Conservation (phyloP, 1,140 invertebrate species). For the Meteorus sp. region DNA sequence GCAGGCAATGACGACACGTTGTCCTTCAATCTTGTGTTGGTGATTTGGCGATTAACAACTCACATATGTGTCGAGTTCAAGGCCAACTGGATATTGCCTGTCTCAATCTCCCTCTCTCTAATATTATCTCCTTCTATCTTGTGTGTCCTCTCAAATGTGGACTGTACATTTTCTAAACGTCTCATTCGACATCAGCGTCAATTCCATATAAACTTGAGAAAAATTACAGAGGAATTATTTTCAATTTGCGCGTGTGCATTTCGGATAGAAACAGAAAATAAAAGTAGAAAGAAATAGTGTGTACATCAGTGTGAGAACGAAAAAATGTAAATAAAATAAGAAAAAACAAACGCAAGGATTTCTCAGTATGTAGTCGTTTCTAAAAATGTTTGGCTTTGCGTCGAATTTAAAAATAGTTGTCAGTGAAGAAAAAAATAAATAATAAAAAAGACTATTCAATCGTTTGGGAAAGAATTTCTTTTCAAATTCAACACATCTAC, state of each 20-base stretch:
- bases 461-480: conserved; percentile 25
- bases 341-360: not conserved
- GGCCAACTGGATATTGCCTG: conserved; percentile 2
- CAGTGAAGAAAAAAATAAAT: conserved; percentile 44
- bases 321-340: too few relatives aligned
- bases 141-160: not conserved
- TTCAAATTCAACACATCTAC: too few relatives aligned
- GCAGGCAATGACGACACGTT: not conserved
- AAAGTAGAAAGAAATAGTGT: not conserved
- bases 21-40: not conserved
- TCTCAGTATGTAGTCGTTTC: conserved; percentile 40
- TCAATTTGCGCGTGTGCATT: not conserved
- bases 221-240: conserved; percentile 3
- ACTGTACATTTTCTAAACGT: not conserved
- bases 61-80: conserved; percentile 20
- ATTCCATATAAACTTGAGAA: not conserved
- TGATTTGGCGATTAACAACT: not conserved
- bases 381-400: conserved; percentile 52
- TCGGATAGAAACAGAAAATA: not conserved
- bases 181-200: not conserved
- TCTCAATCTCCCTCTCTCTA: conserved; percentile 4
- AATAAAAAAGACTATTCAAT: too few relatives aligned
- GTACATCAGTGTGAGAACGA: too few relatives aligned
- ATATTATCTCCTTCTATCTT: not conserved
- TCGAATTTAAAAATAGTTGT: conserved; percentile 51